phyloP scores from a whole-genome alignment of 2,797 vertebrate genomes.

The Pantherophis alleghaniensis region DNA sequence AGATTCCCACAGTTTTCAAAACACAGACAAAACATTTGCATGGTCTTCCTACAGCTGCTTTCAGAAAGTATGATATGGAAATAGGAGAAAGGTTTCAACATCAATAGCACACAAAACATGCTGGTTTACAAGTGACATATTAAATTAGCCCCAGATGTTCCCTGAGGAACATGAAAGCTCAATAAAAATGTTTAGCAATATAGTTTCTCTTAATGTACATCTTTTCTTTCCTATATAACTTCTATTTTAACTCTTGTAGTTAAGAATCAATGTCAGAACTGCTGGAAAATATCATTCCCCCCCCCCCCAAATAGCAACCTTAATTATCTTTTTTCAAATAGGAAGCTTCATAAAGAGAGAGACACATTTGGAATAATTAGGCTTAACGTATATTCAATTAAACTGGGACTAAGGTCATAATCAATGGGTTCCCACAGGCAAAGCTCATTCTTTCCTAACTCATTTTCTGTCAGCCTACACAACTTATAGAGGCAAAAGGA shows the following conservation, averaged over 20 bases:
- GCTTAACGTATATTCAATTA: not conserved
- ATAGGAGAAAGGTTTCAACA: not conserved
- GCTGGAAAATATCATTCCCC: not conserved
- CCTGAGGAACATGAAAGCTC: not conserved
- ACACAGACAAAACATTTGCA: not conserved
- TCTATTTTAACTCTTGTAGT: not conserved
- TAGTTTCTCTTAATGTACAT: not conserved
- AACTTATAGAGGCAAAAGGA: not conserved
- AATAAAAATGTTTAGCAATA: not conserved
- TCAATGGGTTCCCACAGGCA: not conserved
- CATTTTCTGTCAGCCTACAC: not conserved
- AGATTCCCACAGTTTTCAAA: not conserved
- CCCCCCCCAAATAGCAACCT: not conserved
- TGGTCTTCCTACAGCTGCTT: not conserved
- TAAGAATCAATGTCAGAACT: not conserved
- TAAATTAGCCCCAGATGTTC: not conserved
- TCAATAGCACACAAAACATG: not conserved
- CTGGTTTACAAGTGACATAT: not conserved
- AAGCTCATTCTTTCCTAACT: not conserved
- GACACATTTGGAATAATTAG: not conserved
- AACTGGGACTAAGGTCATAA: not conserved
- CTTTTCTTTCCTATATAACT: not conserved
- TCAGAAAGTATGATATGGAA: not conserved
- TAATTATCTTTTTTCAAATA: not conserved
- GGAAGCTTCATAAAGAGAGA: not conserved